A percentile compares a stretch with the other conserved stretches of the same genome.
These are phyloP conservation scores for Pomatostomus ruficeps DNA, from an alignment of 2,113 vertebrate genomes.

Conservation along the genomic window DNA sequence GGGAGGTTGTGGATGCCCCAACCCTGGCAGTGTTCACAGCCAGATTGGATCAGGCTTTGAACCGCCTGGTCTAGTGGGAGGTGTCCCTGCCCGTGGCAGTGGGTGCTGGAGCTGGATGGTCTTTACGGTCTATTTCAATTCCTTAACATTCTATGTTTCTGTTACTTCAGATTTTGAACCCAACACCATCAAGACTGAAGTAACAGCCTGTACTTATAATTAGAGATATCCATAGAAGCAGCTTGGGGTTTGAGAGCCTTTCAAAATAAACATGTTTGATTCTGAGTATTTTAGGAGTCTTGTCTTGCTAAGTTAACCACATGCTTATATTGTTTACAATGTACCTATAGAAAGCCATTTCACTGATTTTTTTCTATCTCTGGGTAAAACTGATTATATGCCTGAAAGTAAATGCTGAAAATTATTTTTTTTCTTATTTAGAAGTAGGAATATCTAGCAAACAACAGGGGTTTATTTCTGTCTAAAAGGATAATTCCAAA, in stretches of 20 bases:
- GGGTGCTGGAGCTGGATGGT: background rate
- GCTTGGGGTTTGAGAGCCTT: background rate
- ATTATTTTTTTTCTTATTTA: background rate
- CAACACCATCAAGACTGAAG: accelerated
- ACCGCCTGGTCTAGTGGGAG: background rate
- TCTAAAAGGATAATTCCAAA: background rate
- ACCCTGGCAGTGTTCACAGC: background rate
- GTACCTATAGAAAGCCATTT: background rate
- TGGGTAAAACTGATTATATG: background rate
- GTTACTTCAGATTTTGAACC: background rate
- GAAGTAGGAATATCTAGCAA: background rate
- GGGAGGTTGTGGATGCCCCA: too few relatives aligned
- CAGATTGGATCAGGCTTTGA: background rate
- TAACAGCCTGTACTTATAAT: background rate
- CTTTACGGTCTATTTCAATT: background rate
- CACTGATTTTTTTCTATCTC: background rate
- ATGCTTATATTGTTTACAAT: background rate
- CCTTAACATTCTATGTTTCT: background rate
- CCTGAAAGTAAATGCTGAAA: background rate
- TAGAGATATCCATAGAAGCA: background rate
- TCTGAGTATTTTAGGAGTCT: background rate
- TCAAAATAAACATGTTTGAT: background rate
- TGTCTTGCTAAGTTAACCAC: background rate
- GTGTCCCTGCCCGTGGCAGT: background rate
- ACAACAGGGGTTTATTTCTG: background rate